phyloP scores from a whole-genome alignment of 1,140 invertebrate species.

The Lordiphosa stackelbergi region DNA sequence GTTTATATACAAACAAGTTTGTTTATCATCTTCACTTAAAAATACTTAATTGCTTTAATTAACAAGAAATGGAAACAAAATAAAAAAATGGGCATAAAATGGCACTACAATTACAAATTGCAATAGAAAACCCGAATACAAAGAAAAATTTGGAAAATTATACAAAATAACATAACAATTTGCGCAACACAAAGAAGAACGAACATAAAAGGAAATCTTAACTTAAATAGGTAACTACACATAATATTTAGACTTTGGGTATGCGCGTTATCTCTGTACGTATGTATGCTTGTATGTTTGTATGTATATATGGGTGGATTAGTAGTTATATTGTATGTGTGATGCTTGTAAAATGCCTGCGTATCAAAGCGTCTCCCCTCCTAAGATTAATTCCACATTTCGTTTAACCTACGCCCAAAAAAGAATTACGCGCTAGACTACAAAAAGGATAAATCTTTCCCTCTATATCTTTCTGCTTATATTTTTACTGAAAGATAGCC shows the following conservation, averaged over 20 bases:
- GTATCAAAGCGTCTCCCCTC: slow-evolving; percentile 18
- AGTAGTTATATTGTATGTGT: slow-evolving; percentile 38
- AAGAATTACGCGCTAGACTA: slow-evolving; percentile 59
- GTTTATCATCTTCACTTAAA: slow-evolving; percentile 21
- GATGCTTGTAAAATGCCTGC: slow-evolving; percentile 55
- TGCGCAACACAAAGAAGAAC: slow-evolving; percentile 28
- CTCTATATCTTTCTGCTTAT: background rate
- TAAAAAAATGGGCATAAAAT: slow-evolving; percentile 27
- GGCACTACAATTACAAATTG: slow-evolving; percentile 49
- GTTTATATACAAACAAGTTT: slow-evolving; percentile 48
- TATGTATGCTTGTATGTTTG: slow-evolving; percentile 44
- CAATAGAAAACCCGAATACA: background rate
- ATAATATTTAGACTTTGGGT: slow-evolving; percentile 60
- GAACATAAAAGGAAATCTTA: slow-evolving; percentile 9
- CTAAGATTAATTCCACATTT: slow-evolving; percentile 34
- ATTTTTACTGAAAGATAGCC: slow-evolving; percentile 83
- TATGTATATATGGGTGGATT: slow-evolving; percentile 32
- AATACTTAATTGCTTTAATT: slow-evolving; percentile 11
- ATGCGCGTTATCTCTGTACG: slow-evolving; percentile 49
- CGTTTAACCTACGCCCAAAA: slow-evolving; percentile 62
- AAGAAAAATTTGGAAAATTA: slow-evolving; percentile 17
- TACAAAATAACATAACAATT: slow-evolving; percentile 17
- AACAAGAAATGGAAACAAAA: slow-evolving; percentile 23
- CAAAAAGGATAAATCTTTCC: slow-evolving; percentile 6
- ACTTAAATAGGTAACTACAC: slow-evolving; percentile 46